Percentiles rank a stretch among this genome's conserved stretches.
Evolutionary conservation across 2,888 invertebrate species (phyloP).

Genomic region (Oxyscelio sp.): DNA sequence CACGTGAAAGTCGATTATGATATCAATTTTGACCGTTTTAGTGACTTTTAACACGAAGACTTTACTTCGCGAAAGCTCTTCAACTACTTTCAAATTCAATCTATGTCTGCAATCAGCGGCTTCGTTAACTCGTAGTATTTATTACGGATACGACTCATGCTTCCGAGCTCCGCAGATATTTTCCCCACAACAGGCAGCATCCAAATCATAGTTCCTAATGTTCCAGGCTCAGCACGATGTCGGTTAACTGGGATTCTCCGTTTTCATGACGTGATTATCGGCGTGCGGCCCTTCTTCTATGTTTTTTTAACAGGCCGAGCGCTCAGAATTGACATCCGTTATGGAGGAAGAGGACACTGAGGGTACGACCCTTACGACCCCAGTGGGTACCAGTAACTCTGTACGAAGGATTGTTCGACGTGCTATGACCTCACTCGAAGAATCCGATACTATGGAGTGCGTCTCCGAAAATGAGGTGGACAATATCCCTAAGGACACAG

Average conservation of each 20-base stretch:
- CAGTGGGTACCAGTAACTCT: constrained; percentile 27
- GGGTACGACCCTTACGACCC: constrained; percentile 76
- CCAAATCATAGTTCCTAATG: background rate
- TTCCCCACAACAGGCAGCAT: background rate
- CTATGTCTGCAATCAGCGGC: background rate
- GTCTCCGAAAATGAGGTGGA: constrained; percentile 86
- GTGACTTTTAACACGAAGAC: too few species aligned
- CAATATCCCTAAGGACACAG: constrained; percentile 82
- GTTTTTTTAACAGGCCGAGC: constrained; percentile 1
- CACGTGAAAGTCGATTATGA: too few species aligned
- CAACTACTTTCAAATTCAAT: background rate
- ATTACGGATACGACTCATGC: background rate
- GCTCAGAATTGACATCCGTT: too few species aligned
- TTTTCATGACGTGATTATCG: constrained; percentile 15
- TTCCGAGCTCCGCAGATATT: background rate
- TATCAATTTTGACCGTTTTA: too few species aligned
- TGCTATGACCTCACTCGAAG: constrained; percentile 77
- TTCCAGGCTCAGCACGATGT: constrained; percentile 8
- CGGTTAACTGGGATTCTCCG: background rate
- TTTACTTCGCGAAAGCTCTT: too few species aligned
- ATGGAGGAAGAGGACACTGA: constrained; percentile 87
- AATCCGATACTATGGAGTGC: constrained; percentile 84
- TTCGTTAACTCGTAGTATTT: background rate
- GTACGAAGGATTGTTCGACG: constrained; percentile 61
- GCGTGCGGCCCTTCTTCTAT: background rate